Percentiles rank a stretch among this genome's conserved stretches.
Conservation (phyloP, 2,113 vertebrate genomes). For the Maccullochella peelii region DNA sequence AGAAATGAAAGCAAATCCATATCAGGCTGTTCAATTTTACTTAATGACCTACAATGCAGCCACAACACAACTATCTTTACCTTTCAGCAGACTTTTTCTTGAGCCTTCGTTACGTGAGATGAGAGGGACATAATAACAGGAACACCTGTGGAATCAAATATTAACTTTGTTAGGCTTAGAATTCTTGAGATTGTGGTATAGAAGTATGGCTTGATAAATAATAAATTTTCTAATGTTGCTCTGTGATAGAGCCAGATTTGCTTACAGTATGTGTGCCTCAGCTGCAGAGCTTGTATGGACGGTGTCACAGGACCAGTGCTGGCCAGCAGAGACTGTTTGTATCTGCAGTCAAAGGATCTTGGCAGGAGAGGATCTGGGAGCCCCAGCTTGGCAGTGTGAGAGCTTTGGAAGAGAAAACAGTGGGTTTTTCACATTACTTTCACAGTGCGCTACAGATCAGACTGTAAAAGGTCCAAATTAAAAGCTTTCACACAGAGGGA, state of each 20-base stretch:
- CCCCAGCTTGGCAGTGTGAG: not conserved
- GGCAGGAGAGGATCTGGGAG: not conserved
- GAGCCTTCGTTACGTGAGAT: not conserved
- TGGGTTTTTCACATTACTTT: constrained; percentile 24
- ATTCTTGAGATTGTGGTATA: not conserved
- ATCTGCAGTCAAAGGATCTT: not conserved
- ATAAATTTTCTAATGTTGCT: not conserved
- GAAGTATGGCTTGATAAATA: not conserved
- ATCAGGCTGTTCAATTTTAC: not conserved
- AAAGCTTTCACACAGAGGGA: constrained; percentile 12
- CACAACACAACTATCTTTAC: not conserved
- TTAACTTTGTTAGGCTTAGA: not conserved
- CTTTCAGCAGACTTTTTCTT: not conserved
- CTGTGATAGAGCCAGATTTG: not conserved
- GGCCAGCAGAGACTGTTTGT: not conserved
- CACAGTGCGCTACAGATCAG: not conserved
- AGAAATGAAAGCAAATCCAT: not conserved
- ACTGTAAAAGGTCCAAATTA: constrained; percentile 17
- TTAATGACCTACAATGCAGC: not conserved
- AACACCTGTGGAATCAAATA: not conserved
- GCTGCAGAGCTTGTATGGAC: not conserved
- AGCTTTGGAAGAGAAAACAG: constrained; percentile 19
- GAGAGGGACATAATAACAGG: not conserved
- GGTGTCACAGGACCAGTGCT: not conserved
- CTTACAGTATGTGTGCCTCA: not conserved